Percentiles rank a stretch among this genome's conserved stretches.
Conservation (phyloP, 2,113 vertebrate species). For the Phylloscopus trochiloides region DNA sequence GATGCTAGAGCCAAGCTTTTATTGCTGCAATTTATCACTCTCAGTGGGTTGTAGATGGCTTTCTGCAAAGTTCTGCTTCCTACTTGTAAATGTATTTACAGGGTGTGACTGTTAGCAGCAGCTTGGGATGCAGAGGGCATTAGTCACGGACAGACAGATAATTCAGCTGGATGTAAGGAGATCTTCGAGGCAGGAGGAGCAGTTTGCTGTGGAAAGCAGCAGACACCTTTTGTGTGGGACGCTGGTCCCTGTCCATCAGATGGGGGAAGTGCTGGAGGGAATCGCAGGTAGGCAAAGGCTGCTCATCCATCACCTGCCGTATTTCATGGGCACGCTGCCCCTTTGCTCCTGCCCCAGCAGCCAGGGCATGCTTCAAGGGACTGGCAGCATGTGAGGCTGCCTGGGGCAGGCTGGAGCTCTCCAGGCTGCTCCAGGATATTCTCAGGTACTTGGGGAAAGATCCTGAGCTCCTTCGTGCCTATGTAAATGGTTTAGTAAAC, state of each 20-base stretch:
- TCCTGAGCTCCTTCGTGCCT: neutral
- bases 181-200: neutral
- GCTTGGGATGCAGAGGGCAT: neutral
- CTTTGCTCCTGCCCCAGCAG: neutral
- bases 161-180: neutral
- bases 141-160: neutral
- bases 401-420: neutral
- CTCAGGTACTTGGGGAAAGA: neutral
- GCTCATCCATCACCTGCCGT: neutral
- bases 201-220: rapidly evolving
- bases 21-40: conserved; percentile 28
- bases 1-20: conserved; percentile 23
- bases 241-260: rapidly evolving
- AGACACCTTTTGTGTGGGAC: rapidly evolving
- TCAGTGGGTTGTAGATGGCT: neutral
- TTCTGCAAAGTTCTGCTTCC: neutral
- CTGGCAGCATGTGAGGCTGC: neutral
- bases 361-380: rapidly evolving
- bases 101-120: neutral
- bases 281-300: neutral
- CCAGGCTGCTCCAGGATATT: neutral
- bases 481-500: neutral
- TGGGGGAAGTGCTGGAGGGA: neutral
- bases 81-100: neutral
- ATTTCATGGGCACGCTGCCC: rapidly evolving